phyloP scores from a whole-genome alignment of 2,888 invertebrate species.

The Slavum lentiscoides region DNA sequence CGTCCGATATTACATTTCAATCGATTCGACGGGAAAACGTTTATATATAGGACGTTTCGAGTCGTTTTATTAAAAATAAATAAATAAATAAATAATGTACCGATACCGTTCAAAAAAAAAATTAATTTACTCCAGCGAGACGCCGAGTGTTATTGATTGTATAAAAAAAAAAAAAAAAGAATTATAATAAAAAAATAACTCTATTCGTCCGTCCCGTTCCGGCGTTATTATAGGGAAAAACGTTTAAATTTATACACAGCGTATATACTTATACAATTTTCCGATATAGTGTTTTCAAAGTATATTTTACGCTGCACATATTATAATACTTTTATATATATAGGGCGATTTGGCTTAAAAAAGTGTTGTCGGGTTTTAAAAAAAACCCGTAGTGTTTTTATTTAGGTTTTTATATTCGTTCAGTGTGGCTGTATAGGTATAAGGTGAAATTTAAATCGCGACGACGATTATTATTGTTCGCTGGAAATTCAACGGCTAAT shows the following conservation, averaged over 20 bases:
- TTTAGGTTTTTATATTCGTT: no score
- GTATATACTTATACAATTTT: not conserved
- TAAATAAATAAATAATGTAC: not conserved
- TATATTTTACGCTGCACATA: not conserved
- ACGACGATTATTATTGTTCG: no score
- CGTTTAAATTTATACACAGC: no score
- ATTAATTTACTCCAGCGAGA: conserved; percentile 9
- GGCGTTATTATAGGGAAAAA: not conserved
- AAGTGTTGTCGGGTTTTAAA: no score
- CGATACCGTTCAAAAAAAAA: not conserved
- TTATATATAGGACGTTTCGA: not conserved
- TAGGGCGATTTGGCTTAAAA: no score
- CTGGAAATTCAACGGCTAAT: no score
- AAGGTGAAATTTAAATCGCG: no score
- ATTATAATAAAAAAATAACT: not conserved
- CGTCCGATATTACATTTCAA: no score
- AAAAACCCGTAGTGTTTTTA: no score
- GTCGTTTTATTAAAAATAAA: conserved; percentile 1
- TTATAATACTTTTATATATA: no score
- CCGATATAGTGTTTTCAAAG: not conserved
- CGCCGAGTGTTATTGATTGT: not conserved
- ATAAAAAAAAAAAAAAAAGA: not conserved
- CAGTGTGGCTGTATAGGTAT: no score
- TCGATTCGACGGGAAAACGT: not conserved
- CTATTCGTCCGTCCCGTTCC: no score